Conservation (phyloP, 2,797 vertebrate genomes). For the Pangasius larnaudii region DNA sequence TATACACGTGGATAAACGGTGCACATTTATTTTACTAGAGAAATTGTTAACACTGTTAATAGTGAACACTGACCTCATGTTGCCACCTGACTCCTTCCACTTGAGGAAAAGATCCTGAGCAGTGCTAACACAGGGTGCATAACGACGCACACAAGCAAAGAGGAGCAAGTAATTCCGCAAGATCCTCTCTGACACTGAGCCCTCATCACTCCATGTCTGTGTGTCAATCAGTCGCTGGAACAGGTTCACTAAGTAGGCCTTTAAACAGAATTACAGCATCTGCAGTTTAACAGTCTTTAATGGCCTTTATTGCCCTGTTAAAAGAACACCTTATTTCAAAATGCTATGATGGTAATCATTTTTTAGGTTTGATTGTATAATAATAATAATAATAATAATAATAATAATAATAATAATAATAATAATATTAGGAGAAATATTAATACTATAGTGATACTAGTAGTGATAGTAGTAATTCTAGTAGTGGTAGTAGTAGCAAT, state of each 20-base stretch:
- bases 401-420: neutral
- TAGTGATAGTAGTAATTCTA: neutral
- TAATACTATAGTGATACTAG: neutral
- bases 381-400: neutral
- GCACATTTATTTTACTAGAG: too few relatives aligned
- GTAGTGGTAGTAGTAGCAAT: neutral
- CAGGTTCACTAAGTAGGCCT: conserved; percentile 84
- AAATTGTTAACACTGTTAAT: neutral
- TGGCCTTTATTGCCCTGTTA: neutral
- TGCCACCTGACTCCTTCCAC: conserved; percentile 85
- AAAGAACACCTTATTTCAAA: neutral
- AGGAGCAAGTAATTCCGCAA: conserved; percentile 81
- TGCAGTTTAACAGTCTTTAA: neutral
- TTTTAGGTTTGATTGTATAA: neutral
- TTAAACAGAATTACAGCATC: conserved; percentile 30
- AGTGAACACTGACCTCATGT: conserved; percentile 74
- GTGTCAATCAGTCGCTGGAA: conserved; percentile 81
- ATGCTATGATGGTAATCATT: neutral
- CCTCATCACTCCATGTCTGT: conserved; percentile 85
- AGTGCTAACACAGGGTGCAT: conserved; percentile 79
- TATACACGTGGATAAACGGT: neutral
- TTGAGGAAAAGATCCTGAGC: conserved; percentile 79
- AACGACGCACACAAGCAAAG: conserved; percentile 79
- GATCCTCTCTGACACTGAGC: conserved; percentile 81
- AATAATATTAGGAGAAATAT: neutral